A percentile compares a stretch with the other conserved stretches of the same genome.
Evolutionary conservation across 2,797 vertebrate genomes (phyloP).

Genomic region (Acipenser ruthenus): DNA sequence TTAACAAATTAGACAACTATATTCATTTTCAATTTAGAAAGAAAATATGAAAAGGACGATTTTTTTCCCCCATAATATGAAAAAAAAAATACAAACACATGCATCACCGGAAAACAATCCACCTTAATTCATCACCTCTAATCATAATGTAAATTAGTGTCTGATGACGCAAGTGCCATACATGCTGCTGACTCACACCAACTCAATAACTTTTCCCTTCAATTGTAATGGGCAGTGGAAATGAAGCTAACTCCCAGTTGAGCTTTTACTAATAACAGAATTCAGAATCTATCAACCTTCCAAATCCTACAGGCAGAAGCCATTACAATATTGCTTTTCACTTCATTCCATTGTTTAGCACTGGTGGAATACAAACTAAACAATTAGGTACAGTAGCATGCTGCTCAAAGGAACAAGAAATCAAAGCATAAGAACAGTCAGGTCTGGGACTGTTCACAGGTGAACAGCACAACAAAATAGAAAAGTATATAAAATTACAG

Average conservation of each 20-base stretch:
- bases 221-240: slow-evolving; percentile 26
- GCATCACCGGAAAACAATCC: too few relatives aligned
- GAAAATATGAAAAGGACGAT: too few relatives aligned
- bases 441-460: too few relatives aligned
- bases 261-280: slow-evolving; percentile 26
- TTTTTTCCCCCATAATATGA: too few relatives aligned
- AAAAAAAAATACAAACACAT: too few relatives aligned
- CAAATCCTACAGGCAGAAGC: slow-evolving; percentile 34
- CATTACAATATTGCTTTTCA: slow-evolving; percentile 27
- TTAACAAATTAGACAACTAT: too few relatives aligned
- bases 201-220: slow-evolving; percentile 31
- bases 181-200: slow-evolving; percentile 34
- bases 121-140: slow-evolving; percentile 11
- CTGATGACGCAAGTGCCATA: slow-evolving; percentile 31
- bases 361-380: slow-evolving; percentile 32
- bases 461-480: too few relatives aligned
- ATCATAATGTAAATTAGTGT: slow-evolving; percentile 34
- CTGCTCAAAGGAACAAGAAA: too few relatives aligned
- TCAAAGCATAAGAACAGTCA: too few relatives aligned
- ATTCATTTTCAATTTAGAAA: too few relatives aligned
- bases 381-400: slow-evolving; percentile 19
- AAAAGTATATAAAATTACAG: too few relatives aligned
- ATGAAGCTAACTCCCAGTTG: slow-evolving; percentile 34
- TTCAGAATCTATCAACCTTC: slow-evolving; percentile 32
- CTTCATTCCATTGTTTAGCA: slow-evolving; percentile 27